phyloP scores from a whole-genome alignment of 2,797 vertebrate species.

The Syngnathus acus region DNA sequence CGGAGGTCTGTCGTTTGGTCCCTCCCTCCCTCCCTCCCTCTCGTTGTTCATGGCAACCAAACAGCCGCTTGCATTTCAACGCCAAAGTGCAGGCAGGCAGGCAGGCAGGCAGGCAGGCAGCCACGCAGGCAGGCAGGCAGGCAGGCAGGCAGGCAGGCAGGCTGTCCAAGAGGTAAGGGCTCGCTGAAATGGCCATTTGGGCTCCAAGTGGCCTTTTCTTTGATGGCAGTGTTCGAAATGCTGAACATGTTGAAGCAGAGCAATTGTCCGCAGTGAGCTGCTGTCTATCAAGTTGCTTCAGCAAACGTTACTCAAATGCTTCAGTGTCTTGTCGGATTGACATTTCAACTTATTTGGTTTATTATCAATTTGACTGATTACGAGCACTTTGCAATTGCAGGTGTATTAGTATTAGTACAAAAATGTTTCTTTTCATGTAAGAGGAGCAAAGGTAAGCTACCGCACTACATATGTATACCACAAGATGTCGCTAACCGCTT shows the following conservation, averaged over 20 bases:
- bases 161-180: background rate
- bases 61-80: conserved; percentile 5
- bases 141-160: too few relatives aligned
- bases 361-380: background rate
- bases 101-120: too few relatives aligned
- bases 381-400: background rate
- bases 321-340: background rate
- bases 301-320: background rate
- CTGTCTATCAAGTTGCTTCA: background rate
- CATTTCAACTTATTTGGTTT: background rate
- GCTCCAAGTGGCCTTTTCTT: background rate
- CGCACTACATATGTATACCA: background rate
- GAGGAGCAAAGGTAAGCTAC: background rate
- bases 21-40: too few relatives aligned
- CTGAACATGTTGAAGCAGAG: background rate
- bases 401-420: background rate
- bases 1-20: too few relatives aligned
- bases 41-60: conserved; percentile 59
- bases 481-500: background rate
- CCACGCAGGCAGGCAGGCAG: too few relatives aligned
- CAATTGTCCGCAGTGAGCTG: background rate
- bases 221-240: background rate
- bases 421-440: background rate
- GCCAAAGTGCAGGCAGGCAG: too few relatives aligned
- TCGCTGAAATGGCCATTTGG: background rate